phyloP scores from a whole-genome alignment of 2,888 invertebrate genomes.

The Cephus runcator region DNA sequence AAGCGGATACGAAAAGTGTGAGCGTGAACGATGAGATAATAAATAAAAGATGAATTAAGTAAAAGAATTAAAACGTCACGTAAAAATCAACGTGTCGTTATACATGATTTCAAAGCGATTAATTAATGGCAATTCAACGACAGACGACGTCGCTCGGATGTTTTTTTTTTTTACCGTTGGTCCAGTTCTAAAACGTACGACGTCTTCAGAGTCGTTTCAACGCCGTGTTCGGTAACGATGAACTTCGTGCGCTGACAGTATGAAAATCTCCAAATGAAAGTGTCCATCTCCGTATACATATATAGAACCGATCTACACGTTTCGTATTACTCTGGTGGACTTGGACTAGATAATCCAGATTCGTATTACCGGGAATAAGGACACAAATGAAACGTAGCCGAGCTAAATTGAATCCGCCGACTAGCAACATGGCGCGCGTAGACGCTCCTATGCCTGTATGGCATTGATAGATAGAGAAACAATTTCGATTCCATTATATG shows the following conservation, averaged over 20 bases:
- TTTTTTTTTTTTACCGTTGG: not conserved
- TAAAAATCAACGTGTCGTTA: not conserved
- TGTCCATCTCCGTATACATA: not conserved
- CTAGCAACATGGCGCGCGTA: constrained; percentile 21
- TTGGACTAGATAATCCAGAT: not conserved
- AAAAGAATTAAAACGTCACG: not conserved
- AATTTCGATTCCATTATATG: constrained; percentile 64
- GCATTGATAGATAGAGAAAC: constrained; percentile 64
- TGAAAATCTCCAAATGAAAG: constrained; percentile 14
- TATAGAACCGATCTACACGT: not conserved
- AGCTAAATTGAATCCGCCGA: constrained; percentile 54
- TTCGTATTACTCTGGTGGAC: not conserved
- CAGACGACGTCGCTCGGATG: not conserved
- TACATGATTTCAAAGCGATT: not conserved
- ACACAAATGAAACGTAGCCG: constrained; percentile 56
- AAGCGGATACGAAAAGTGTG: not conserved
- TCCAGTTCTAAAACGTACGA: not conserved
- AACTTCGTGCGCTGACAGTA: not conserved
- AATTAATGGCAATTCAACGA: not conserved
- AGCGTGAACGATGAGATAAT: not conserved
- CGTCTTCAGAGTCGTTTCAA: constrained; percentile 7
- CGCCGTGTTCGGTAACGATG: constrained; percentile 17
- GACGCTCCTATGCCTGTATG: constrained; percentile 37
- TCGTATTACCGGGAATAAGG: constrained; percentile 41
- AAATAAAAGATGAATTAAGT: constrained; percentile 49